phyloP scores from a whole-genome alignment of 2,888 invertebrate genomes.

The Lottia scabra region DNA sequence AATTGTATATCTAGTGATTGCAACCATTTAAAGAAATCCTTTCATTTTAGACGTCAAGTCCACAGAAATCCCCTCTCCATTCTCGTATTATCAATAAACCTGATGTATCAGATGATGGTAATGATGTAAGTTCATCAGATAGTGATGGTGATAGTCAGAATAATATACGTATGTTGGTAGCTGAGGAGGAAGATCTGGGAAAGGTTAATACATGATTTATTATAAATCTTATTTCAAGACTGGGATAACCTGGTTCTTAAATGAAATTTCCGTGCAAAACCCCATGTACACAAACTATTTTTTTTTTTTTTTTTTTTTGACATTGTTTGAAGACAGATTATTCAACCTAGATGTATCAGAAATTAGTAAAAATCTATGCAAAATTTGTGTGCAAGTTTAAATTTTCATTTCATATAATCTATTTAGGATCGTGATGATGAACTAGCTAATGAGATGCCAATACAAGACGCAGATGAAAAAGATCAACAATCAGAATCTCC shows the following conservation, averaged over 20 bases:
- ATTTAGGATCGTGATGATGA: constrained; percentile 61
- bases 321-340: no score
- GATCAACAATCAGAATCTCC: constrained; percentile 53
- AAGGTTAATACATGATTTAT: constrained; percentile 43
- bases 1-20: no score
- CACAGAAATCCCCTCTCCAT: neutral
- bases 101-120: constrained; percentile 29
- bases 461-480: constrained; percentile 53
- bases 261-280: neutral
- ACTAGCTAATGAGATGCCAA: constrained; percentile 53
- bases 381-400: no score
- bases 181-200: constrained; percentile 61
- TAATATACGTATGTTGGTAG: constrained; percentile 36
- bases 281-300: no score
- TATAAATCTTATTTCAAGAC: neutral
- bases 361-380: no score
- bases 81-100: constrained; percentile 15
- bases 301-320: no score
- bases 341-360: no score
- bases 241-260: no score
- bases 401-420: no score
- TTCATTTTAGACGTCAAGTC: neutral
- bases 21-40: no score
- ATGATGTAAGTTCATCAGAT: constrained; percentile 36
- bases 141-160: constrained; percentile 33